Base-by-base conservation (phyloP, 64 coral and sea anemone species). In the Stichodactyla mertensii region DNA sequence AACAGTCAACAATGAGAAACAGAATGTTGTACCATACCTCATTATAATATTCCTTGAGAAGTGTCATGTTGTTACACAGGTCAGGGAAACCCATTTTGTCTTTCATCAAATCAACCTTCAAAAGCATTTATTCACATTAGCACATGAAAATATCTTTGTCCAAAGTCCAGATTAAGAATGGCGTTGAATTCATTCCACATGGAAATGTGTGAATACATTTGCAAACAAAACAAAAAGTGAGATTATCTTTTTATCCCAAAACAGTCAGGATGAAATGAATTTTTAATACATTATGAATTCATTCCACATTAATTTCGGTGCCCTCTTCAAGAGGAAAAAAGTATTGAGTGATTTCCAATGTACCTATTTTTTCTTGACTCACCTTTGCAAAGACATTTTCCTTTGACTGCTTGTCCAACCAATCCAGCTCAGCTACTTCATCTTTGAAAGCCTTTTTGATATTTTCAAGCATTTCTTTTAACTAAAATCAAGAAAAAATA, bases 101-200 rank as follows among this genome's bases (percentile, higher is more conserved):
- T 56, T 92, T 92, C 90, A 92, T 92, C 14, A 80, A 59, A 12
- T 69, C 52, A 61, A 87, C 90, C 90, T 91, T 20, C 70, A 86
- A 86, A 52, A 52, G 0, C 79, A 91, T 6, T 45, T 2, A 45
- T 45, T 45, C 36, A 45, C 36, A 45, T 45, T 45, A 45, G 36
- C 36, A 45, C 36, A 45, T 45, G 36, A 45, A 45, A 45, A 45
- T 45, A 45, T 45, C 36, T 45, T 45, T 45, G 36, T 45, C 36
- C 36, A 45, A 45, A 45, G 36, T 45, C 3, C 1, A 45, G 36
- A 45, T 45, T 45, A 45, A 45, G 36, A 45, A 1, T 45, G 36
- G 36, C 36, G 3, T 4, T 45, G 36, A 45, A 45, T 45, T 45
- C 36, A 2, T 45, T 45, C 36, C 36, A 45, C 36, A 45, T 45